Conservation (phyloP, 2,797 vertebrate species). For the Gymnocypris eckloni region DNA sequence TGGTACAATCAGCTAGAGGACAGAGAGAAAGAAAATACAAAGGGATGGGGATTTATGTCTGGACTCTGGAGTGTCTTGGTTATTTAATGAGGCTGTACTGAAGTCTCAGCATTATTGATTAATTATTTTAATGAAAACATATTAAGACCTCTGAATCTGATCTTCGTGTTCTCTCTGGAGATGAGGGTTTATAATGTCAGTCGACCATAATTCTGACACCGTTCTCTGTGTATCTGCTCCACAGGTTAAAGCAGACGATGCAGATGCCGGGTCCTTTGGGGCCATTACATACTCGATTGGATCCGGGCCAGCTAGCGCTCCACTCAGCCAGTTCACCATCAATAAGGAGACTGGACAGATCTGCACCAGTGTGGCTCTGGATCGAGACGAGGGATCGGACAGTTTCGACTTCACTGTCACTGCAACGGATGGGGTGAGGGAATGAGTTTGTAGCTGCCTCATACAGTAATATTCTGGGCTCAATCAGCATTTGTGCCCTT, state of each 20-base stretch:
- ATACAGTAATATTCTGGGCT: neutral
- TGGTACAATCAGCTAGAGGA: constrained; percentile 14
- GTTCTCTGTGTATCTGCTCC: constrained; percentile 46
- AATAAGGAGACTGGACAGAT: constrained; percentile 87
- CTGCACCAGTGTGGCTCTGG: constrained; percentile 86
- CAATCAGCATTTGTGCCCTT: neutral
- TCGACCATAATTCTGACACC: neutral
- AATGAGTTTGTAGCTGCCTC: neutral
- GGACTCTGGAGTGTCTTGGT: constrained; percentile 6
- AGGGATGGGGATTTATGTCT: constrained; percentile 40
- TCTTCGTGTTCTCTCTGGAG: constrained; percentile 1
- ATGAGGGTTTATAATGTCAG: neutral
- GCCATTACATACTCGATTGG: constrained; percentile 87
- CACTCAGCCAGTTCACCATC: constrained; percentile 83
- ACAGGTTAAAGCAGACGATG: constrained; percentile 91
- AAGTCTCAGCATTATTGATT: neutral
- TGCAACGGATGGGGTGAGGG: constrained; percentile 91
- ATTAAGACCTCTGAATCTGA: constrained; percentile 9
- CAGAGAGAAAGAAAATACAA: constrained; percentile 31
- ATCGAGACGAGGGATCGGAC: constrained; percentile 86
- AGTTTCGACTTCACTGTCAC: constrained; percentile 90
- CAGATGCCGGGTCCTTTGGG: constrained; percentile 89
- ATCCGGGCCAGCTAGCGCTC: constrained; percentile 75
- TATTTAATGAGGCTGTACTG: neutral
- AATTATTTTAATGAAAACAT: constrained; percentile 30